Evolutionary conservation across 2,113 vertebrate genomes (phyloP), one percentile per base, ranked within the genome.

Genomic region (Odontesthes bonariensis): DNA sequence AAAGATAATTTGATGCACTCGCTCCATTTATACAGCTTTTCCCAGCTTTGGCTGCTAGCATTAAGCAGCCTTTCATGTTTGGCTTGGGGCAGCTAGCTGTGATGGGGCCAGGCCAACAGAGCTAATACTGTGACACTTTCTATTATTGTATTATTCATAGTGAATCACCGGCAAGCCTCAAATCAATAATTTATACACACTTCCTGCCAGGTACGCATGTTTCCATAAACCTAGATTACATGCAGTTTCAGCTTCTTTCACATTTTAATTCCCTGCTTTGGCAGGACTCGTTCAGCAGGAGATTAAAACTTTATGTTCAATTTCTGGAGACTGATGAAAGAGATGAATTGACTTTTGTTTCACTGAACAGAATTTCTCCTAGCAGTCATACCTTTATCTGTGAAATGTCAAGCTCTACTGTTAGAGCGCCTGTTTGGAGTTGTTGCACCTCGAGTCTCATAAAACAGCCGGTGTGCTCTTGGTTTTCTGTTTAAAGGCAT

Each of bases 81-180:
- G 42, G 31, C 49, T 49, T 23, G 64, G 20, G 19, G 49, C 49
- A 54, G 35, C n/a, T 38, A 33, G 33, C 64, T 67, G 51, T 40
- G 51, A 27, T 16, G 12, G 8, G 22, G 33, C 20, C 33, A n/a
- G 40, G 22, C 16, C 17, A n/a, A 44, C 22, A 42, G 20, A 32
- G 35, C n/a, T 55, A 55, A 68, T 38, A 68, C 35, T 44, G 20
- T 27, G 22, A 31, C 65, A 54, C 35, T 27, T 62, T 62, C 19
- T 65, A 19, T 42, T 55, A 55, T 55, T 44, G 22, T 68, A 54
- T 67, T 67, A 67, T 54, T 67, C 51, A 67, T 55, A 12, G 46
- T 11, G 64, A 67, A 40, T 67, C 22, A 38, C 20, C 51, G 1
- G 32, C 49, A n/a, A 49, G 20, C 35, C 9, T 54, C 22, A 23